Evolutionary conservation across 2,113 vertebrate species (phyloP).

Genomic region (Rattus rattus): DNA sequence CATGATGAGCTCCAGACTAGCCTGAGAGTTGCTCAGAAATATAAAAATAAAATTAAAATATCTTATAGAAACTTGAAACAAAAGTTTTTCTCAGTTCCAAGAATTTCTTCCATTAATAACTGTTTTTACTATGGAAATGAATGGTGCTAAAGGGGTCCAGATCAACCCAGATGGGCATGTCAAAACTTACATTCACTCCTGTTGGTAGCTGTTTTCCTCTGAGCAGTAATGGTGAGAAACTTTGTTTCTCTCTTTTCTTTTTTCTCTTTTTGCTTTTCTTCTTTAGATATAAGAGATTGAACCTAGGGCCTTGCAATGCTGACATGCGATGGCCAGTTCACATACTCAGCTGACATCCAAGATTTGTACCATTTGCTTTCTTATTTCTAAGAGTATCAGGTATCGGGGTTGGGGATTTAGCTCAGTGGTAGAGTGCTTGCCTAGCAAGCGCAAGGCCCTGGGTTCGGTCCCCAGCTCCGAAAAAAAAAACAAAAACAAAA

Average conservation of each 20-base stretch:
- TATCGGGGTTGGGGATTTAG: no score
- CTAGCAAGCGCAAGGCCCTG: no score
- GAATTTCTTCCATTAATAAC: conserved; percentile 42
- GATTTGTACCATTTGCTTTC: not conserved
- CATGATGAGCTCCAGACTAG: not conserved
- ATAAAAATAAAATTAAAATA: not conserved
- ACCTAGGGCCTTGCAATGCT: not conserved
- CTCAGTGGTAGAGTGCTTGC: no score
- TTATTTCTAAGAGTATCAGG: not conserved
- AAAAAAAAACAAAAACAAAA: no score
- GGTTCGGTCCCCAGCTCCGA: no score
- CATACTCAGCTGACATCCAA: not conserved
- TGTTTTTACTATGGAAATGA: not conserved
- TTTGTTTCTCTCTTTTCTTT: not conserved
- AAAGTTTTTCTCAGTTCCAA: not conserved
- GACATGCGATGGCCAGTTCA: not conserved
- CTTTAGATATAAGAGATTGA: not conserved
- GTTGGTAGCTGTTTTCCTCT: conserved; percentile 9
- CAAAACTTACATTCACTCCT: not conserved
- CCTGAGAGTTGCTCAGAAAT: not conserved
- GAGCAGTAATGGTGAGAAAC: not conserved
- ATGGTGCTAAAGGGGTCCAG: conserved; percentile 20
- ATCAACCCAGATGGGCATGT: not conserved
- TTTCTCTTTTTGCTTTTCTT: not conserved
- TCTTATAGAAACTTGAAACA: conserved; percentile 36